A percentile compares a stretch with the other conserved stretches of the same genome.
Conservation (phyloP, 2,888 invertebrate species). For the Watsonalla binaria region DNA sequence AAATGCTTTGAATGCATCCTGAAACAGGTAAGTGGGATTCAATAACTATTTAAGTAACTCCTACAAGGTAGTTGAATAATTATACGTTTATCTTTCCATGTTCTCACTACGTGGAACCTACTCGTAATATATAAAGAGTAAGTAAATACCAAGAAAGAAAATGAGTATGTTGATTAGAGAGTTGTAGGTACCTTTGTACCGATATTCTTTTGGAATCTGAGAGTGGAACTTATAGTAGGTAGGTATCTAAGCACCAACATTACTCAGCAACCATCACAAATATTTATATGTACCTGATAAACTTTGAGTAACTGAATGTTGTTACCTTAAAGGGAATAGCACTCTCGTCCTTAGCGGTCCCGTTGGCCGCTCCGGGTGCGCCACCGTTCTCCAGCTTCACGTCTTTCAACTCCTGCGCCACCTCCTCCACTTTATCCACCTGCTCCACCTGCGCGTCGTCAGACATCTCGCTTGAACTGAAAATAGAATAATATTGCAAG, state of each 20-base stretch:
- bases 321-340: constrained; percentile 47
- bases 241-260: neutral
- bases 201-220: constrained; percentile 22
- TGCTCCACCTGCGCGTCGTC: constrained; percentile 55
- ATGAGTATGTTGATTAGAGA: too few relatives aligned
- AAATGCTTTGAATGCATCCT: constrained; percentile 87
- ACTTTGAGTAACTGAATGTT: neutral
- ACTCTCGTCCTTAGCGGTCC: constrained; percentile 60
- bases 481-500: constrained; percentile 10
- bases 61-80: too few relatives aligned
- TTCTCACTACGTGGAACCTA: neutral
- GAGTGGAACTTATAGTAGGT: constrained; percentile 6
- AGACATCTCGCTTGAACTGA: constrained; percentile 48
- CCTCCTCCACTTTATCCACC: constrained; percentile 48
- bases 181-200: neutral
- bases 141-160: too few relatives aligned
- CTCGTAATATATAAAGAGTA: neutral
- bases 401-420: constrained; percentile 72
- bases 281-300: too few relatives aligned
- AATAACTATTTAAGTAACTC: too few relatives aligned
- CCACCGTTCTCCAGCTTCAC: constrained; percentile 76
- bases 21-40: constrained; percentile 43
- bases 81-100: too few relatives aligned
- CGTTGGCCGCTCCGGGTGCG: constrained; percentile 58
- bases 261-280: too few relatives aligned